phyloP scores from a whole-genome alignment of 2,797 vertebrate species.

The Amazona finschi region DNA sequence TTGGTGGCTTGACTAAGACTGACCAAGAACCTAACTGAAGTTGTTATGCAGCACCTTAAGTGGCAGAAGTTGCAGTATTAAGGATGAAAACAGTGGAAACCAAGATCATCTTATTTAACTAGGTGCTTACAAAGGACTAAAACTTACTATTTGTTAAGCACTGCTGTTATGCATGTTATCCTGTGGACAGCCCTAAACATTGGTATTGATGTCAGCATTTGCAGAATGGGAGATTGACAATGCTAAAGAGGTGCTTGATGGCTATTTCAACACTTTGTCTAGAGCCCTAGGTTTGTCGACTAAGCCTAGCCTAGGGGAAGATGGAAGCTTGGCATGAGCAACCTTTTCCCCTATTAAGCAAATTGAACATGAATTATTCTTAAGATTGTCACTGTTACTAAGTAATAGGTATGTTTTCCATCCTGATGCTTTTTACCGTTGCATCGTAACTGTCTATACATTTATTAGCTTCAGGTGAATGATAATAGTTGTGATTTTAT shows the following conservation, averaged over 20 bases:
- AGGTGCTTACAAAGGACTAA: constrained; percentile 44
- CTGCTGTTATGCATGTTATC: constrained; percentile 10
- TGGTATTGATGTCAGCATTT: constrained; percentile 29
- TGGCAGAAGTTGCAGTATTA: background rate
- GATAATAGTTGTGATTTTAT: background rate
- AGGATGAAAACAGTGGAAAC: background rate
- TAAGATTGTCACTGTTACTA: background rate
- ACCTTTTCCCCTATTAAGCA: background rate
- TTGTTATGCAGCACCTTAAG: background rate
- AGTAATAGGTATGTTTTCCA: background rate
- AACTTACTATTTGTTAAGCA: constrained; percentile 37
- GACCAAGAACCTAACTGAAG: background rate
- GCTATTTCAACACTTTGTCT: constrained; percentile 7
- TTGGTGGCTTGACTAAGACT: background rate
- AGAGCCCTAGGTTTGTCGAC: constrained; percentile 8
- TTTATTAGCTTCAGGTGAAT: background rate
- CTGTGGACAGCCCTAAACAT: constrained; percentile 15
- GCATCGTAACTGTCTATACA: background rate
- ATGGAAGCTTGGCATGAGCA: background rate
- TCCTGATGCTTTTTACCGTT: background rate
- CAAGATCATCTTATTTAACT: background rate
- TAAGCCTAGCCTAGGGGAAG: background rate
- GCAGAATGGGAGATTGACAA: constrained; percentile 32
- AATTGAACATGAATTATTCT: background rate
- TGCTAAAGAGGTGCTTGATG: constrained; percentile 32